Conservation (phyloP, 2,888 invertebrate species). For the Noctua comes region DNA sequence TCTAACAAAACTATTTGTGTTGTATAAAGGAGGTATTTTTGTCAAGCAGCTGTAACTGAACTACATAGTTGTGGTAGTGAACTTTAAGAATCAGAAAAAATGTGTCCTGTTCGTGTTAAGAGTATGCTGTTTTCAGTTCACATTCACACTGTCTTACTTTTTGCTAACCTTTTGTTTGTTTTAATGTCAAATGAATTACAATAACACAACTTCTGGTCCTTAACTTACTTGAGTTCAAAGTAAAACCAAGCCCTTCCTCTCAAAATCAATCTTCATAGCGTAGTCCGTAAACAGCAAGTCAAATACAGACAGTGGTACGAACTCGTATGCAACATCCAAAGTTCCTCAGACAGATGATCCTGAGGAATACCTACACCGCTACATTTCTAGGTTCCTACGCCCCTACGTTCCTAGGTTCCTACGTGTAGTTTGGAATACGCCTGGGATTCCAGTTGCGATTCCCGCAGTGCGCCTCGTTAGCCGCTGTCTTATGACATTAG, state of each 20-base stretch:
- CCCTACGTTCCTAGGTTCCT: constrained; percentile 15
- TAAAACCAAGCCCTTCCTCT: background rate
- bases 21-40: background rate
- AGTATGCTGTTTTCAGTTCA: background rate
- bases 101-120: background rate
- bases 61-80: background rate
- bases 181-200: background rate
- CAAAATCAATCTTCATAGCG: constrained; percentile 30
- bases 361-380: constrained; percentile 44
- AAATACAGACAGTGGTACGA: constrained; percentile 35
- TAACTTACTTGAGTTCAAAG: background rate
- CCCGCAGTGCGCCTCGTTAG: constrained; percentile 81
- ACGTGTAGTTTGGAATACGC: constrained; percentile 50
- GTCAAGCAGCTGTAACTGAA: background rate
- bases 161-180: background rate
- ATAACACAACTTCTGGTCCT: background rate
- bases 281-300: constrained; percentile 20
- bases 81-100: background rate
- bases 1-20: background rate
- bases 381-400: constrained; percentile 33
- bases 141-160: background rate
- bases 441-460: constrained; percentile 69
- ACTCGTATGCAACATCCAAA: constrained; percentile 48
- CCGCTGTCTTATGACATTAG: constrained; percentile 84
- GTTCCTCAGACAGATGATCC: constrained; percentile 45